Conservation (phyloP, 53 echinoderm and acorn worm species). For the Mesocentrotus franciscanus region DNA sequence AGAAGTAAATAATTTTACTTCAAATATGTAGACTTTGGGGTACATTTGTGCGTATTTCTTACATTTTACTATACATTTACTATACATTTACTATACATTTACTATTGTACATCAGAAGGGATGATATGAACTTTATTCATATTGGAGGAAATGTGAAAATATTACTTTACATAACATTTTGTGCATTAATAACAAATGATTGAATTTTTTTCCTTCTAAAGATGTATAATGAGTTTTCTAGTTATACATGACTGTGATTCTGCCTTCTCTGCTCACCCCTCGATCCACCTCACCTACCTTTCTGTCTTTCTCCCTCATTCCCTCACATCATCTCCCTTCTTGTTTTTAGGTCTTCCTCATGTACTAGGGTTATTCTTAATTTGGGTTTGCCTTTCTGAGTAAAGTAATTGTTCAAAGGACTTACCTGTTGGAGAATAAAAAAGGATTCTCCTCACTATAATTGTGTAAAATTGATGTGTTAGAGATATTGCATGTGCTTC, state of each 20-base stretch:
- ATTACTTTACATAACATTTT: not conserved
- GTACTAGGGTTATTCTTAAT: not conserved
- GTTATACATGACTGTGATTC: not conserved
- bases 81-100: too few species aligned
- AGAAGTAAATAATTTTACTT: too few species aligned
- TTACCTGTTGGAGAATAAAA: not conserved
- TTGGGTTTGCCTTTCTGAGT: not conserved
- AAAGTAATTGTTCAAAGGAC: not conserved
- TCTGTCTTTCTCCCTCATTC: too few species aligned
- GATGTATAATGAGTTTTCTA: not conserved
- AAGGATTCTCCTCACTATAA: not conserved
- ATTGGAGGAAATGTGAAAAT: not conserved
- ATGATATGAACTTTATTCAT: not conserved
- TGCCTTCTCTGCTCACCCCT: not conserved
- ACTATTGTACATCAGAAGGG: too few species aligned
- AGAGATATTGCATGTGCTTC: not conserved
- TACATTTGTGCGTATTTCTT: too few species aligned
- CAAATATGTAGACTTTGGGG: too few species aligned
- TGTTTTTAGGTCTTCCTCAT: not conserved
- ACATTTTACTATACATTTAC: too few species aligned
- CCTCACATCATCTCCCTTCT: not conserved
- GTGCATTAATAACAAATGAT: not conserved
- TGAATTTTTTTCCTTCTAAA: not conserved
- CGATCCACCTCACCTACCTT: too few species aligned
- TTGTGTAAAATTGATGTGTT: not conserved